Conservation (phyloP, 2,888 invertebrate genomes). For the Germaria angustata region DNA sequence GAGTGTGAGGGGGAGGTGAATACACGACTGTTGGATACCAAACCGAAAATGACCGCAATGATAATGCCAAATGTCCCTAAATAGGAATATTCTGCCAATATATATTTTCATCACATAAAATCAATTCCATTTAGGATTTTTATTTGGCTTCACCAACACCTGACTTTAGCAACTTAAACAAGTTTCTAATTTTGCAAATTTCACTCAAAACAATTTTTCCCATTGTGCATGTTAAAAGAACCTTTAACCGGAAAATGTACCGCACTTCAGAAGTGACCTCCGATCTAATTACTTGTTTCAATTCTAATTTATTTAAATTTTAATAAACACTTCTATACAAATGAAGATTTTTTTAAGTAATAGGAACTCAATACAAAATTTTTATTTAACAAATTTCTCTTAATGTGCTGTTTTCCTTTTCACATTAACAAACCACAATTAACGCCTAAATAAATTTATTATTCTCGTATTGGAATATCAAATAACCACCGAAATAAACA, state of each 20-base stretch:
- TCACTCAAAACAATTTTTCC: not conserved
- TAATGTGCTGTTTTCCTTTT: constrained; percentile 30
- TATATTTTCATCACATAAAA: too few species aligned
- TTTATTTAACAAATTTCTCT: constrained; percentile 11
- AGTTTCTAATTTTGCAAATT: not conserved
- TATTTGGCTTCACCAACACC: too few species aligned
- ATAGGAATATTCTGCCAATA: too few species aligned
- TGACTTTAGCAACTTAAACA: too few species aligned
- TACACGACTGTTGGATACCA: too few species aligned
- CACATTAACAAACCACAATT: constrained; percentile 53
- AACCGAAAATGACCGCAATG: too few species aligned
- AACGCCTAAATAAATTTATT: constrained; percentile 49
- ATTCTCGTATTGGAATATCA: constrained; percentile 3
- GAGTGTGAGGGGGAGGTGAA: too few species aligned
- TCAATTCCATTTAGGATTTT: too few species aligned
- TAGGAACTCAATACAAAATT: not conserved
- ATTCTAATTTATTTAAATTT: not conserved
- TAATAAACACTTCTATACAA: not conserved
- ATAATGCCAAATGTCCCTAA: too few species aligned
- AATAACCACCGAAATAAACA: constrained; percentile 37
- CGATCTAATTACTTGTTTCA: not conserved
- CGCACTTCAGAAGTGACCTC: constrained; percentile 18
- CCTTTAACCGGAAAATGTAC: not conserved
- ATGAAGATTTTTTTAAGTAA: not conserved
- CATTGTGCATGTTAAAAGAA: not conserved